Conservation (phyloP, 2,797 vertebrate genomes). For the Diceros bicornis region DNA sequence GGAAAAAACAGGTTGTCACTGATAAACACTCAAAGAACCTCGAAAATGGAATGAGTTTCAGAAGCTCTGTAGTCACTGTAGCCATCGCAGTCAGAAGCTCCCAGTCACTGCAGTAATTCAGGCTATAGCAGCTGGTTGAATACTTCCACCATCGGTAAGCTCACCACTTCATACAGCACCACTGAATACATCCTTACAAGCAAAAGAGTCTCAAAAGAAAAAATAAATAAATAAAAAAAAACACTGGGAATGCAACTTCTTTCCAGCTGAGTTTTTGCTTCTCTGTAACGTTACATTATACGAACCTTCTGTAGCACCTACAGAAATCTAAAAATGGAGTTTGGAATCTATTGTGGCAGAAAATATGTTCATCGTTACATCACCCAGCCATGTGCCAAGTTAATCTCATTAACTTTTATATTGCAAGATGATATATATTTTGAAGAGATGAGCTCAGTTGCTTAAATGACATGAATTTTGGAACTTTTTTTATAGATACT, state of each 20-base stretch:
- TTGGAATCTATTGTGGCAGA: conserved; percentile 58
- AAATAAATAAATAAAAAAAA: background rate
- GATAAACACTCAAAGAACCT: conserved; percentile 15
- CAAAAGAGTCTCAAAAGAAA: background rate
- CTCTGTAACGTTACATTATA: background rate
- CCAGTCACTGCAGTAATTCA: background rate
- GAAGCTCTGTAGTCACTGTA: background rate
- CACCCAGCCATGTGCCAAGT: background rate
- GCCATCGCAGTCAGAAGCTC: background rate
- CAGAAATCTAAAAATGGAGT: conserved; percentile 71
- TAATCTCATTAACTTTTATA: conserved; percentile 53
- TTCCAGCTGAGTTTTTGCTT: background rate
- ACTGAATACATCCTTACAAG: background rate
- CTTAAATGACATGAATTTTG: background rate
- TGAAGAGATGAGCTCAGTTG: conserved; percentile 24
- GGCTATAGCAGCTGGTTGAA: background rate
- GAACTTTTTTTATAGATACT: background rate
- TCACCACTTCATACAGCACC: background rate
- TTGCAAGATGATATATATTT: conserved; percentile 26
- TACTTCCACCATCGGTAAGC: background rate
- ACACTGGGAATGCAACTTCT: background rate
- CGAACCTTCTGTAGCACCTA: conserved; percentile 37
- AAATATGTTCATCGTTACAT: conserved; percentile 40
- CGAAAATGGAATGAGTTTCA: background rate
- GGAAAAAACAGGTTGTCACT: background rate